phyloP scores from a whole-genome alignment of 2,113 vertebrate genomes.

The Amphilophus citrinellus region DNA sequence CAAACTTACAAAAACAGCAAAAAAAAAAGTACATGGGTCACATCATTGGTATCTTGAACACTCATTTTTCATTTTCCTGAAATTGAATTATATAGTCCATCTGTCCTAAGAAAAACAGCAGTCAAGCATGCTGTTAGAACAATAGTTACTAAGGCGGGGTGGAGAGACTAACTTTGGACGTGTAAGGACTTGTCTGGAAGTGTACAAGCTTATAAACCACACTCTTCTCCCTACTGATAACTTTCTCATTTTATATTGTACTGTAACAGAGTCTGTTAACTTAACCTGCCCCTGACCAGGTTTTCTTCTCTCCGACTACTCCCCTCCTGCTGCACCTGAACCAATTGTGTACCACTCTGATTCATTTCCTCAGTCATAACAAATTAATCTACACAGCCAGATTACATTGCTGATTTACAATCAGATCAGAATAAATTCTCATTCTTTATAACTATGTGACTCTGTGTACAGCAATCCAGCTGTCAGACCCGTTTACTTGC shows the following conservation, averaged over 20 bases:
- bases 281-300: too few species aligned
- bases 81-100: not conserved
- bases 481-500: too few species aligned
- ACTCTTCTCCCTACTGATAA: not conserved
- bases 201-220: not conserved
- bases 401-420: too few species aligned
- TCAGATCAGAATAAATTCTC: too few species aligned
- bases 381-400: too few species aligned
- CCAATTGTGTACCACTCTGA: too few species aligned
- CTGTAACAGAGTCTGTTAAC: too few species aligned
- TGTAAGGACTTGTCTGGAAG: slow-evolving; percentile 17
- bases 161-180: not conserved
- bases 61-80: not conserved
- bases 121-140: not conserved
- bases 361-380: too few species aligned
- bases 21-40: not conserved
- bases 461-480: too few species aligned
- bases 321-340: too few species aligned
- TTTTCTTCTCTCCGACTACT: too few species aligned
- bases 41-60: not conserved
- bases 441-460: too few species aligned
- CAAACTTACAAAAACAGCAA: not conserved
- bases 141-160: not conserved
- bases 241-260: not conserved
- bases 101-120: not conserved